Percentiles rank a stretch among this genome's conserved stretches.
These are phyloP conservation scores for Oryzias dopingdopingensis DNA, from an alignment of 2,797 vertebrate species.

Conservation along the genomic window DNA sequence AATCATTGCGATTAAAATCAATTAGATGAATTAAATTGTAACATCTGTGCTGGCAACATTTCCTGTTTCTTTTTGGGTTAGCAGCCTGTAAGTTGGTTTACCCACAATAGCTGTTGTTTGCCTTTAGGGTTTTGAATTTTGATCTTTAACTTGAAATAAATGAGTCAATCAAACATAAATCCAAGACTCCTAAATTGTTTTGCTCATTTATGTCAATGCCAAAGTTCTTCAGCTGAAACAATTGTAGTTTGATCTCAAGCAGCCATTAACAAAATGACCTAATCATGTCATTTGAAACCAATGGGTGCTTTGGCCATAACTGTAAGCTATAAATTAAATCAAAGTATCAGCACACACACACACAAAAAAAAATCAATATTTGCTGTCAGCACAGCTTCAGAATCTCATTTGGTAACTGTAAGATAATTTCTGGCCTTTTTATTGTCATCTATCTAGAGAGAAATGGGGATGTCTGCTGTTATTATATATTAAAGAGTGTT, in stretches of 20 bases:
- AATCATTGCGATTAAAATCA: no score
- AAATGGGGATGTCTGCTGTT: background rate
- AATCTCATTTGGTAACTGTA: background rate
- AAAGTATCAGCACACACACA: background rate
- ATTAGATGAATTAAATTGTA: no score
- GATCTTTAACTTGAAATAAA: no score
- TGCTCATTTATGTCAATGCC: background rate
- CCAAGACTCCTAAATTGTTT: background rate
- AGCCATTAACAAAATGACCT: background rate
- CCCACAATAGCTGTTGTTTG: no score
- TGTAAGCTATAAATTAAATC: background rate
- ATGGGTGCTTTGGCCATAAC: no score
- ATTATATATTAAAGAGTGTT: constrained; percentile 8
- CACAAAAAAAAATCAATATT: background rate
- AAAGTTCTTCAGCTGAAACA: constrained; percentile 2
- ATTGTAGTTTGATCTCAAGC: constrained; percentile 7
- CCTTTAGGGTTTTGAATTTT: no score
- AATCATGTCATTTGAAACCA: constrained; percentile 11
- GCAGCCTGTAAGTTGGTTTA: no score
- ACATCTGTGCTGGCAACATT: no score
- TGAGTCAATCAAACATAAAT: background rate
- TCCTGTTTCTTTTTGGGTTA: no score
- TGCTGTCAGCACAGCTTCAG: background rate
- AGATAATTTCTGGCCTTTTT: background rate
- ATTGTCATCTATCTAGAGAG: background rate